Conservation (phyloP, 2,113 vertebrate species). For the Psammodynastes pulverulentus region DNA sequence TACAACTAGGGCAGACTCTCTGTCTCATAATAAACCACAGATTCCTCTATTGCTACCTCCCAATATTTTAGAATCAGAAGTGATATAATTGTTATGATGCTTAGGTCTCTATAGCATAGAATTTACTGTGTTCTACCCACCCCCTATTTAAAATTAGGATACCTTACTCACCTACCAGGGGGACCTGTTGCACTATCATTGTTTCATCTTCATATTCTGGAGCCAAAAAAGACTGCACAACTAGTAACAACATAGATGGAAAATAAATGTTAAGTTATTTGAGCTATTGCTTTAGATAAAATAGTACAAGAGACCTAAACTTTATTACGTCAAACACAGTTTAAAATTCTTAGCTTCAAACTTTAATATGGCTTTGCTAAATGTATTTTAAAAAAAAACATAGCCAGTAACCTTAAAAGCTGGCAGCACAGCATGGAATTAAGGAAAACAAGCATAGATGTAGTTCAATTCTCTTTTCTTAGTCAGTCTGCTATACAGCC, state of each 20-base stretch:
- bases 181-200: slow-evolving; percentile 82
- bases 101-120: not conserved
- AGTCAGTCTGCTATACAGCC: not conserved
- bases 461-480: not conserved
- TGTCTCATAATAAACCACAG: not conserved
- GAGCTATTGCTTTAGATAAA: not conserved
- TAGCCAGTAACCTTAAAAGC: not conserved
- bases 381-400: not conserved
- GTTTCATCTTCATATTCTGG: slow-evolving; percentile 76
- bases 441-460: not conserved
- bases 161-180: slow-evolving; percentile 79
- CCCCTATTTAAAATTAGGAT: not conserved
- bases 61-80: not conserved
- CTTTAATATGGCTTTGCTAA: not conserved
- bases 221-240: slow-evolving; percentile 70
- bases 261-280: not conserved
- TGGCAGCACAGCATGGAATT: not conserved
- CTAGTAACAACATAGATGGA: slow-evolving; percentile 46
- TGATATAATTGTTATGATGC: not conserved
- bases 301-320: not conserved
- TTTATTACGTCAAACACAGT: not conserved
- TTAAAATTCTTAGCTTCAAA: not conserved
- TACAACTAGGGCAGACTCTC: not conserved
- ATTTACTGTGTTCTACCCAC: not conserved
- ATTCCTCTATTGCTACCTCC: not conserved